Evolutionary conservation across 2,797 vertebrate species (phyloP).

Genomic region (Neosalanx taihuensis): DNA sequence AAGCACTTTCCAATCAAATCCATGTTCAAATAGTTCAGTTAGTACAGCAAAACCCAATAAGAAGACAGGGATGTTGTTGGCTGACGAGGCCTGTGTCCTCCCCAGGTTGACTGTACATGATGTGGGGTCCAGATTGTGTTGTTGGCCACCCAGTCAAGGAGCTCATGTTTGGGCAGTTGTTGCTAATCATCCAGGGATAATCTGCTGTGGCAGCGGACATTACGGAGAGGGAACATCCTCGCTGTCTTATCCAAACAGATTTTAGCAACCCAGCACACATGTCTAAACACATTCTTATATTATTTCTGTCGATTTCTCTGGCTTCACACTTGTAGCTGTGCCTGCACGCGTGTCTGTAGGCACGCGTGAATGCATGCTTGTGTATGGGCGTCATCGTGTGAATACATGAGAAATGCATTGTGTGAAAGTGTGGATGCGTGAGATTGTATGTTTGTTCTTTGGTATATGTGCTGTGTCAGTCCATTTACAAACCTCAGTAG

Average conservation of each 20-base stretch:
- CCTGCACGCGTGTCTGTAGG: too few relatives aligned
- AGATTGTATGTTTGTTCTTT: conserved; percentile 13
- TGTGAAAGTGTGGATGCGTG: conserved; percentile 4
- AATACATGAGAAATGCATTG: background rate
- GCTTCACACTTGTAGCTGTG: too few relatives aligned
- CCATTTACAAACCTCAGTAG: conserved; percentile 48
- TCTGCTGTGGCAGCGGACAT: background rate
- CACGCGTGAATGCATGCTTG: too few relatives aligned
- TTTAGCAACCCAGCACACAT: background rate
- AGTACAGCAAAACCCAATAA: background rate
- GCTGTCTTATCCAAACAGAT: background rate
- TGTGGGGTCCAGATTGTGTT: conserved; percentile 8
- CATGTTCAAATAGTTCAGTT: background rate
- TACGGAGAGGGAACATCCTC: background rate
- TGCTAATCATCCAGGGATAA: too few relatives aligned
- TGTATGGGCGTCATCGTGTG: too few relatives aligned
- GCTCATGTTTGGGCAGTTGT: background rate
- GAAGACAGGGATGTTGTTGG: background rate
- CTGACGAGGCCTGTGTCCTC: background rate
- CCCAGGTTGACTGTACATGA: background rate
- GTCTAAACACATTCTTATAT: background rate
- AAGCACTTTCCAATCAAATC: background rate
- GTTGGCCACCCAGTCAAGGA: conserved; percentile 2
- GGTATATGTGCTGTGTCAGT: conserved; percentile 22
- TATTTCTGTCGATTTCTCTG: too few relatives aligned